Conservation (phyloP, 2,888 invertebrate species). For the Cheilosia soror region DNA sequence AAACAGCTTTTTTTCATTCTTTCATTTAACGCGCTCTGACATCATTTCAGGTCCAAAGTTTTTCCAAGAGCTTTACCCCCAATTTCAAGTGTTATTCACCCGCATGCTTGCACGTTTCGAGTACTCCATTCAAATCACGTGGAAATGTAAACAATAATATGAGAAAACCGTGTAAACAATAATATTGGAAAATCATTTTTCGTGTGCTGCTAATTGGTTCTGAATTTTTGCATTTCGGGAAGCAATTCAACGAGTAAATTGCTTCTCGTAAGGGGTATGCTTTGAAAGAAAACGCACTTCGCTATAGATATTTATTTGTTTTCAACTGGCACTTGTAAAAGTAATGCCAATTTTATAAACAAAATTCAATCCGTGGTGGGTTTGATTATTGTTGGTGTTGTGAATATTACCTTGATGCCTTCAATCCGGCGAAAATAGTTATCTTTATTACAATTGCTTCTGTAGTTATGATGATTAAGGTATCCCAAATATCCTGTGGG, state of each 20-base stretch:
- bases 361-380: too few species aligned
- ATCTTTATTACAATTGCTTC: too few species aligned
- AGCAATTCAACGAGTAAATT: conserved; percentile 1
- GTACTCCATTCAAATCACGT: not conserved
- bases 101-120: conserved; percentile 8
- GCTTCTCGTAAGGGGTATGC: not conserved
- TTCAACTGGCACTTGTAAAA: not conserved
- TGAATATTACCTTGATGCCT: too few species aligned
- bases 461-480: too few species aligned
- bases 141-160: conserved; percentile 21
- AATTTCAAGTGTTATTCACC: conserved; percentile 3
- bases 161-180: conserved; percentile 17
- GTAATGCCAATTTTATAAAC: too few species aligned
- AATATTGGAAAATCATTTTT: conserved; percentile 10
- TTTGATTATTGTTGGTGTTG: too few species aligned
- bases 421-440: too few species aligned
- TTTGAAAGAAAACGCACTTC: not conserved
- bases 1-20: conserved; percentile 14
- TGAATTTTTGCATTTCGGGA: conserved; percentile 11
- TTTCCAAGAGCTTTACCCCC: conserved; percentile 19
- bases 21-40: conserved; percentile 15
- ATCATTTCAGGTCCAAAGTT: conserved; percentile 19
- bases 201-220: conserved; percentile 21
- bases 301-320: not conserved
- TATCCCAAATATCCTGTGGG: too few species aligned